Conservation (phyloP, 1,140 invertebrate species). For the Bombus superbus region DNA sequence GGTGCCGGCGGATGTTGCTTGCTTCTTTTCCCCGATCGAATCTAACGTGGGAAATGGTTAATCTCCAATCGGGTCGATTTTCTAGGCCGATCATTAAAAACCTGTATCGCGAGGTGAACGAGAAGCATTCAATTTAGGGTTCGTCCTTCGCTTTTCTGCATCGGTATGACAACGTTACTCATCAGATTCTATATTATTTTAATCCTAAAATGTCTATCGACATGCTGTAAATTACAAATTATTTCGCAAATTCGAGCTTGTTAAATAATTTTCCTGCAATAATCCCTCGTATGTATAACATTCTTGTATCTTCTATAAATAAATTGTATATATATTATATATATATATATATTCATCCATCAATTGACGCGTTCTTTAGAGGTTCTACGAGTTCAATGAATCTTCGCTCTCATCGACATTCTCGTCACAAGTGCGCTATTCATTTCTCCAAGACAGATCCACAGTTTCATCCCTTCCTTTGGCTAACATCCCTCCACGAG, state of each 20-base stretch:
- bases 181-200: background rate
- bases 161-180: too few relatives aligned
- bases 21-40: slow-evolving; percentile 54
- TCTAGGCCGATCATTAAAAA: slow-evolving; percentile 17
- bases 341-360: background rate
- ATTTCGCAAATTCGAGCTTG: background rate
- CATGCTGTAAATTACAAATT: background rate
- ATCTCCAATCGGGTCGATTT: slow-evolving; percentile 17
- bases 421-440: background rate
- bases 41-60: slow-evolving; percentile 2
- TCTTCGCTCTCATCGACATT: background rate
- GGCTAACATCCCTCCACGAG: background rate
- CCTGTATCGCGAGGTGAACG: background rate
- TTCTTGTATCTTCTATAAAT: background rate
- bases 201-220: background rate
- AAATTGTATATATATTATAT: too few relatives aligned
- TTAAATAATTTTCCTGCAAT: background rate
- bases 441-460: background rate
- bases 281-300: background rate
- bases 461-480: background rate
- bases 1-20: slow-evolving; percentile 72
- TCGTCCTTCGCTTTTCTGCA: background rate
- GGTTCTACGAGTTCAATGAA: background rate
- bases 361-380: background rate
- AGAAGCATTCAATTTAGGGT: background rate